Percentiles rank a stretch among this genome's conserved stretches.
These are phyloP conservation scores for Aproaerema taeniolella DNA, from an alignment of 2,888 invertebrate genomes.

Conservation along the genomic window DNA sequence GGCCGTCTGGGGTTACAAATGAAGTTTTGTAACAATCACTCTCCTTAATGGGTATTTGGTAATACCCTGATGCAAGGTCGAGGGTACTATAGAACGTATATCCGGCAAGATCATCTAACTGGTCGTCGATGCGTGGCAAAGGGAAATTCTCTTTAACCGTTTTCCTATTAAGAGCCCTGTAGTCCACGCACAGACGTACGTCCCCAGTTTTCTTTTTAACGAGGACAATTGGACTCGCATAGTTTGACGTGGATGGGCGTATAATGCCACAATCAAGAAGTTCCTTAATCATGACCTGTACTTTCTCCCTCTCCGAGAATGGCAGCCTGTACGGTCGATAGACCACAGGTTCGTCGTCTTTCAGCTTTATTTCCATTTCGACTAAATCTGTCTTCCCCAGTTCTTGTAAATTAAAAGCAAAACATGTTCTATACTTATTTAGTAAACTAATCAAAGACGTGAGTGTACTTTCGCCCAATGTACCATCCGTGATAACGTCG, in stretches of 20 bases:
- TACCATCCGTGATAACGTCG: neutral
- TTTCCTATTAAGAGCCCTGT: constrained; percentile 16
- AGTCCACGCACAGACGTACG: constrained; percentile 21
- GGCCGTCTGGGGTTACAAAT: constrained; percentile 18
- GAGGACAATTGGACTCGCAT: constrained; percentile 14
- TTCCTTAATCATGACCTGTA: constrained; percentile 13
- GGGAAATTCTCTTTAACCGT: constrained; percentile 16
- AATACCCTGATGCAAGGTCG: constrained; percentile 14
- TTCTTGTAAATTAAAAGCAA: constrained; percentile 13
- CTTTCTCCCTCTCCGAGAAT: constrained; percentile 9
- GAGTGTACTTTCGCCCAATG: neutral
- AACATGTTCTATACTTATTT: constrained; percentile 13
- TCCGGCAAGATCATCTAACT: constrained; percentile 13
- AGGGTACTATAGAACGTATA: constrained; percentile 9
- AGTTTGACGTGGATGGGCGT: constrained; percentile 8
- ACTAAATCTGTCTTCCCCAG: constrained; percentile 12
- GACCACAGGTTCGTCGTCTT: constrained; percentile 12
- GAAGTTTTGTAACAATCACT: constrained; percentile 13
- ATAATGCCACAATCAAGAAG: constrained; percentile 11
- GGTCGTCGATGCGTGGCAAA: constrained; percentile 15
- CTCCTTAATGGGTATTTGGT: constrained; percentile 14
- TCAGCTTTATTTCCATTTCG: constrained; percentile 14
- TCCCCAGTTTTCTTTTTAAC: constrained; percentile 19
- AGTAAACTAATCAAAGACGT: neutral
- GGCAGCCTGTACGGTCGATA: constrained; percentile 16